Conservation (phyloP, 2,113 vertebrate genomes). For the Rhabdomys dilectus region DNA sequence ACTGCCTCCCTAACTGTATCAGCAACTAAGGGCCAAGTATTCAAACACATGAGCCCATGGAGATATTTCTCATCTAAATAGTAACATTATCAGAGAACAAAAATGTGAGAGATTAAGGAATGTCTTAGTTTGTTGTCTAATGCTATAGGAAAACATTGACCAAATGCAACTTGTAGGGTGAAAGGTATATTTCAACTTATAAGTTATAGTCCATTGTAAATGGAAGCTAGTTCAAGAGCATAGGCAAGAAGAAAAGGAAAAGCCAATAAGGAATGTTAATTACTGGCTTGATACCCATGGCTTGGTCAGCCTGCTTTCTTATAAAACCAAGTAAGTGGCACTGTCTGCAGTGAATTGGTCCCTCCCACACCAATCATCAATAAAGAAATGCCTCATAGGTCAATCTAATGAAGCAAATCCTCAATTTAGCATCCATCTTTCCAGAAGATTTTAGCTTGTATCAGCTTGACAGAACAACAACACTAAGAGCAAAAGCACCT, state of each 20-base stretch:
- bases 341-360: background rate
- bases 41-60: background rate
- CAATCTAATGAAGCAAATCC: background rate
- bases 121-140: background rate
- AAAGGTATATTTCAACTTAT: background rate
- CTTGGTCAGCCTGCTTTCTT: background rate
- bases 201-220: background rate
- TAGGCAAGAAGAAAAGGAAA: background rate
- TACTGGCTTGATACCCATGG: background rate
- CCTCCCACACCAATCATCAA: background rate
- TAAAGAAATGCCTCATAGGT: background rate
- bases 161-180: background rate
- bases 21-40: background rate
- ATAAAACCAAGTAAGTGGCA: background rate
- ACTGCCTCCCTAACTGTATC: background rate
- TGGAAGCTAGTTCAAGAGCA: background rate
- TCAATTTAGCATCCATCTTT: background rate
- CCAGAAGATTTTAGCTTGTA: background rate
- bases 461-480: background rate
- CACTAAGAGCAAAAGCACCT: background rate
- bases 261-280: too few relatives aligned
- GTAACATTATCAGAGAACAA: background rate
- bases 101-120: background rate
- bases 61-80: background rate
- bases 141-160: background rate